Base-by-base conservation (phyloP, 2,797 vertebrate species). In the Apodemus agrarius region DNA sequence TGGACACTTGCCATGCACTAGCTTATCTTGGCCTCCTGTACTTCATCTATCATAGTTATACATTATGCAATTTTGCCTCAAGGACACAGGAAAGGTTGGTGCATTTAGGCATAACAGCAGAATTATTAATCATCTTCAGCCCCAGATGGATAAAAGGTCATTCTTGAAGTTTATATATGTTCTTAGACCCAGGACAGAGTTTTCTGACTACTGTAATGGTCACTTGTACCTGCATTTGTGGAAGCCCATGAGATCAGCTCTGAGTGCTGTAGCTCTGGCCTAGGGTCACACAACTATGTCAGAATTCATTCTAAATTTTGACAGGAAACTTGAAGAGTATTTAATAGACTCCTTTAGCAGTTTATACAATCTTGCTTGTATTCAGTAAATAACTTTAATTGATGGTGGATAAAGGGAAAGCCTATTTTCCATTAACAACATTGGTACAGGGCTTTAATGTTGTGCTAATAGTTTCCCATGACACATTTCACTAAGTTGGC, bases 231-330 rank as follows among this genome's bases (percentile, higher is more conserved):
- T 2, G 49, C 19, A 4, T 88, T 37, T 89, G 46, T 40, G 26
- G 49, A 72, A 86, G 29, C 34, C 85, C 79, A 61, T 26, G 54
- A 75, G 67, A 59, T 87, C 34, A 59, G 24, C 37, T 59, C 8
- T 84, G 61, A 87, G 40, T 4, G 6, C 21, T 87, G n/a, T 4
- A 74, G 6, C 11, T 8, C 43, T 61, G 46, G 72, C 91, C 88
- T 19, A n/a, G 9, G 8, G 76, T 57, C n/a, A 26, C 8, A 78
- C 19, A 5, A 4, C 24, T 63, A 3, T 69, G 21, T 65, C 40
- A 86, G n/a, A 86, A 22, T 59, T 91, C 37, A 80, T 83, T 94
- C n/a, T 93, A 24, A 54, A 59, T 87, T 54, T 54, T 88, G 59
- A 96, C 67, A 61, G 7, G n/a, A 0, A 69, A 93, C 57, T 79